Conservation (phyloP, 2,797 vertebrate genomes). For the Coracias cyanogaster region DNA sequence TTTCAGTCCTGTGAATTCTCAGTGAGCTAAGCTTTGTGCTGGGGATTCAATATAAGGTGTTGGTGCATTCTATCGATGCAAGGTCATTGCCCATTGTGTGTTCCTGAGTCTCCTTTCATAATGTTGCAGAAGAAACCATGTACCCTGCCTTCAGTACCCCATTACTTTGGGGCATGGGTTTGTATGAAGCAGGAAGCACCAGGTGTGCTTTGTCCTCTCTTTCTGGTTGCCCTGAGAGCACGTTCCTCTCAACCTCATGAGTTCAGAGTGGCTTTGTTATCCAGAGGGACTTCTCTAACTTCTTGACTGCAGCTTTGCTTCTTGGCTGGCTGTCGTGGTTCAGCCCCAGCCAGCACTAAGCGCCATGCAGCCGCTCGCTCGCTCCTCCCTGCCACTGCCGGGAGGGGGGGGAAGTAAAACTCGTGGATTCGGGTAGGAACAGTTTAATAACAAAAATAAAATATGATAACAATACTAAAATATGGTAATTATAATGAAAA, state of each 20-base stretch:
- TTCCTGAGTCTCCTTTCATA: not conserved
- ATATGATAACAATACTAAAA: not conserved
- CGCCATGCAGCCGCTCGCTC: not conserved
- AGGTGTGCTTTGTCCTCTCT: not conserved
- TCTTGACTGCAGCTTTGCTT: not conserved
- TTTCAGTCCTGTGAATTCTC: rapidly evolving
- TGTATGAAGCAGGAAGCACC: not conserved
- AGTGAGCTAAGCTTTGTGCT: not conserved
- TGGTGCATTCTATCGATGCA: rapidly evolving
- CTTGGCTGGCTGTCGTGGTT: not conserved
- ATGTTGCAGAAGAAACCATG: not conserved
- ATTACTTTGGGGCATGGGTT: not conserved
- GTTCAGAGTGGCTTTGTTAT: not conserved
- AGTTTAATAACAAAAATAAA: not conserved
- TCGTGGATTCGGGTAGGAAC: not conserved
- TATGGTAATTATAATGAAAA: not conserved
- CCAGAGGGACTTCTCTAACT: not conserved
- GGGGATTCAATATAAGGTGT: not conserved
- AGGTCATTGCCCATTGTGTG: rapidly evolving
- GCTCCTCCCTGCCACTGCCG: not conserved
- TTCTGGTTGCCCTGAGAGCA: not conserved
- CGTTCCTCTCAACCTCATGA: not conserved
- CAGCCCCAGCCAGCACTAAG: not conserved
- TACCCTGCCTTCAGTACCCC: not conserved
- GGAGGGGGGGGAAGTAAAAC: no score